These are phyloP conservation scores for Notodonta ziczac DNA, from an alignment of 2,888 invertebrate genomes.

Conservation along the genomic window DNA sequence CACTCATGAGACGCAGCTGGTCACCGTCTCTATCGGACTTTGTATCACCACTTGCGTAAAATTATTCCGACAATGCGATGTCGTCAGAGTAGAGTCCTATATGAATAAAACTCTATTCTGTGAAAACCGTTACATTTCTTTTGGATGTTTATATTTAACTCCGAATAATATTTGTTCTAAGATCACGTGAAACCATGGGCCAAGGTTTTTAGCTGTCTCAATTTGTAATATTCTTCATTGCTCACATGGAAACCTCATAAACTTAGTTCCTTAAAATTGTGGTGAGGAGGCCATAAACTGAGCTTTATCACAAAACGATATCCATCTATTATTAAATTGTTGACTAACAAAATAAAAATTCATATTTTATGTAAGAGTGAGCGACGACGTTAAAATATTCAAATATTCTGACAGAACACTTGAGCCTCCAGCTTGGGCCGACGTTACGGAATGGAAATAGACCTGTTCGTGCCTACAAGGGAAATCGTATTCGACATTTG, in stretches of 20 bases:
- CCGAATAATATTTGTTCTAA: too few species aligned
- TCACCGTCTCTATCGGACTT: neutral
- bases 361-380: conserved; percentile 52
- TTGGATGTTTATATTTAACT: too few species aligned
- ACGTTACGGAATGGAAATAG: conserved; percentile 78
- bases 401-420: conserved; percentile 77
- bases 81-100: too few species aligned
- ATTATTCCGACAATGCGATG: neutral
- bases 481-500: conserved; percentile 74
- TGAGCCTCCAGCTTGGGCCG: conserved; percentile 68
- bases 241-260: too few species aligned
- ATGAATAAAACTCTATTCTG: too few species aligned
- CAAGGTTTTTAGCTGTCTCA: too few species aligned
- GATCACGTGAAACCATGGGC: too few species aligned
- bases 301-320: too few species aligned
- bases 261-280: too few species aligned
- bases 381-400: conserved; percentile 74
- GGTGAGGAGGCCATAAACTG: too few species aligned
- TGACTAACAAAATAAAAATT: conserved; percentile 4
- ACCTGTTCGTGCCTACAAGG: conserved; percentile 69
- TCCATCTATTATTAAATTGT: neutral
- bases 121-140: neutral
- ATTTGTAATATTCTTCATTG: too few species aligned
- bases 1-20: conserved; percentile 2
- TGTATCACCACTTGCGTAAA: neutral